Percentiles rank a stretch among this genome's conserved stretches.
These are phyloP conservation scores for Sinella curviseta DNA, from an alignment of 1,140 invertebrate species.

Conservation along the genomic window DNA sequence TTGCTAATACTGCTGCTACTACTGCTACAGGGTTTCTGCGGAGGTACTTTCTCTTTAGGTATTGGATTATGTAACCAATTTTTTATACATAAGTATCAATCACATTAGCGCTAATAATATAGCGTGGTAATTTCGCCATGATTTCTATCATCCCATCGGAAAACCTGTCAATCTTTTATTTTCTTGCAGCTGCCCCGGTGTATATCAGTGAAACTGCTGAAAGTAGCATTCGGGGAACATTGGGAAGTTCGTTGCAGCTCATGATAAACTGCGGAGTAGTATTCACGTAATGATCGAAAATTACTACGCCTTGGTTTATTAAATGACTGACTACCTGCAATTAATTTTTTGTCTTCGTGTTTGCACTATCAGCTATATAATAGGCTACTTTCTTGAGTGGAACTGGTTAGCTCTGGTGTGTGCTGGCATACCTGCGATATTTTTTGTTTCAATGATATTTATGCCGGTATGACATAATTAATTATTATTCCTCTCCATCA, in stretches of 20 bases:
- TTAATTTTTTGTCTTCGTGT: neutral
- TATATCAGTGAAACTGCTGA: slow-evolving; percentile 81
- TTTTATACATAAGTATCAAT: no score
- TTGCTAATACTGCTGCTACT: neutral
- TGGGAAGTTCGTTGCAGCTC: slow-evolving; percentile 77
- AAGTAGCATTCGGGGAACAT: slow-evolving; percentile 71
- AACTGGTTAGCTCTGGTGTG: slow-evolving; percentile 55
- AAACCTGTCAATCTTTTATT: neutral
- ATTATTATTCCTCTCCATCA: neutral
- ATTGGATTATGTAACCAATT: no score
- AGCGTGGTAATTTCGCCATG: no score
- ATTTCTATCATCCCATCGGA: no score
- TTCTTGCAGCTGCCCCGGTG: slow-evolving; percentile 64
- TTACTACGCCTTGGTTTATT: neutral
- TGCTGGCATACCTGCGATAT: slow-evolving; percentile 27
- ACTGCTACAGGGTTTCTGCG: slow-evolving; percentile 14
- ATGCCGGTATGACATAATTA: neutral
- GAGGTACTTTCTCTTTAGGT: slow-evolving; percentile 13
- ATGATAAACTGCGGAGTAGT: slow-evolving; percentile 75
- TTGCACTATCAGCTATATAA: neutral
- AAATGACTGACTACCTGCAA: no score
- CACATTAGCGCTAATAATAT: no score
- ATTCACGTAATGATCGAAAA: slow-evolving; percentile 60
- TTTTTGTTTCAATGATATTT: neutral
- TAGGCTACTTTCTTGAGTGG: slow-evolving; percentile 20